phyloP scores from a whole-genome alignment of 2,888 invertebrate species.

The Pocota personata region DNA sequence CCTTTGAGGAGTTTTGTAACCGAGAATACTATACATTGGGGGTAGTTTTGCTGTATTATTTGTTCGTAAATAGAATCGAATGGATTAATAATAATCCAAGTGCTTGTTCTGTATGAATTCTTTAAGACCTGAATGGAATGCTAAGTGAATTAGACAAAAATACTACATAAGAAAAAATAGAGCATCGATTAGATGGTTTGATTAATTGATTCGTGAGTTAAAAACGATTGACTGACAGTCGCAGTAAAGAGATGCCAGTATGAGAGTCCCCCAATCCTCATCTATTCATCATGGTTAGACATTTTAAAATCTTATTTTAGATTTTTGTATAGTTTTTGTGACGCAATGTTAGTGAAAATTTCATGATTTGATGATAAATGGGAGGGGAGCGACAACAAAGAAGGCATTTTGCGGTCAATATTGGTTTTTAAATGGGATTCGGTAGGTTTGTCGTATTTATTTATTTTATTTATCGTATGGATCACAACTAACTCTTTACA shows the following conservation, averaged over 20 bases:
- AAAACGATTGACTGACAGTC: background rate
- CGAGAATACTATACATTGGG: background rate
- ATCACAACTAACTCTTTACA: too few relatives aligned
- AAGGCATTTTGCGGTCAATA: too few relatives aligned
- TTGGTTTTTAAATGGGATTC: too few relatives aligned
- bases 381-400: too few relatives aligned
- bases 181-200: background rate
- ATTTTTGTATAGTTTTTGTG: background rate
- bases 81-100: constrained; percentile 21
- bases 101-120: constrained; percentile 12
- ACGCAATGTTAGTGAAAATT: too few relatives aligned
- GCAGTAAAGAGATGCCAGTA: background rate
- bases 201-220: background rate
- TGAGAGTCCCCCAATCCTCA: background rate
- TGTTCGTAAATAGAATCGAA: background rate
- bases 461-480: too few relatives aligned
- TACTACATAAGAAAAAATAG: background rate
- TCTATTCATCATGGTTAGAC: background rate
- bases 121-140: background rate
- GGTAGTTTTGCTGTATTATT: constrained; percentile 1
- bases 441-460: too few relatives aligned
- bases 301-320: background rate
- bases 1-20: background rate
- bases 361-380: too few relatives aligned
- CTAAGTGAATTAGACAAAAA: background rate